Base-by-base conservation (phyloP, 2,888 invertebrate species). In the Drosophila mulleri region DNA sequence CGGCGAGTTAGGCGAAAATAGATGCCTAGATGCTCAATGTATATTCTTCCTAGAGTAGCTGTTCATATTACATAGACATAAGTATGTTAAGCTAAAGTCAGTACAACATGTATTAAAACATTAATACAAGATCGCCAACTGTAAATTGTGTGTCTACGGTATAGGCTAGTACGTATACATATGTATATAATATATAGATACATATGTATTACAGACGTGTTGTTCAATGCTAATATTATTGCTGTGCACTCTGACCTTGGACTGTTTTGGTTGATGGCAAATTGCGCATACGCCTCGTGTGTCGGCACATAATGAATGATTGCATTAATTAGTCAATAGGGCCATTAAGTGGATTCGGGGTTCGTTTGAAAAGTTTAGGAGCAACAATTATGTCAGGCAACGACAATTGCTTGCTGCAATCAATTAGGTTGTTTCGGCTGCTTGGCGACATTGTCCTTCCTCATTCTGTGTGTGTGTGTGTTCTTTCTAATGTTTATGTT, bases 321-420 rank as follows among this genome's bases (percentile, higher is more conserved):
- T 52, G 41, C 54, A 52, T 63, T 52, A 68, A 76, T 65, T 72
- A 41, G 58, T 65, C 68, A 65, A 48, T 65, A 44, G 42, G 47
- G 39, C 41, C 44, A 42, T 45, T 71, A 50, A 16, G 48, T 32
- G 72, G 56, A 65, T 60, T 64, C 29, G 50, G 39, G 50, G 45
- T 69, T 62, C 35, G 64, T 61, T 72, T 58, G 16, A 11, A 18
- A 39, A 26, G 39, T 23, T 54, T 57, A 53, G 23, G 11, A 0
- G n/a, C 42, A 29, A 57, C 54, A 52, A 72, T 50, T 53, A 42
- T 59, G 50, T 52, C 59, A 56, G 45, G 50, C 32, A 35, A 20
- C 18, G 41, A 53, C 41, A 29, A 56, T 60, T 50, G 64, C 41
- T 41, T 35, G 26, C 39, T 57, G 47, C 59, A 57, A 72, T 72